These are phyloP conservation scores for Telmatherina bonti DNA, from an alignment of 2,797 vertebrate species.

Conservation along the genomic window DNA sequence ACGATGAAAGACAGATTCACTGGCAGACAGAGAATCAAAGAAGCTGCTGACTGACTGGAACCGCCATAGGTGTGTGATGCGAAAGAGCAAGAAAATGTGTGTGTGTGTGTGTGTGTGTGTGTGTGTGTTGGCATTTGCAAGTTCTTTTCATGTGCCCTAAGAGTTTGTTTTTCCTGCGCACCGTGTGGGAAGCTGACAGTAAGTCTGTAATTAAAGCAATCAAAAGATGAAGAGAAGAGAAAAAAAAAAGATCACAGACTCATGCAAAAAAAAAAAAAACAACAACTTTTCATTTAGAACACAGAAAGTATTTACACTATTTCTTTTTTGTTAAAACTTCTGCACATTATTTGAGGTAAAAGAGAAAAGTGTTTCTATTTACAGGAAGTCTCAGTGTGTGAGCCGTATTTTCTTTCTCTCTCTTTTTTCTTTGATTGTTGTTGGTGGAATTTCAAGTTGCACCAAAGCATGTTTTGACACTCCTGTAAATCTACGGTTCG, in stretches of 20 bases:
- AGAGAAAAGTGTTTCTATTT: background rate
- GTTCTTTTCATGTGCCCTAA: constrained; percentile 77
- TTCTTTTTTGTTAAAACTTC: constrained; percentile 5
- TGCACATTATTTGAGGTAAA: constrained; percentile 8
- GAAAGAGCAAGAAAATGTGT: constrained; percentile 4
- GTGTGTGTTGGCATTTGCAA: constrained; percentile 30
- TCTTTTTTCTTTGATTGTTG: constrained; percentile 11
- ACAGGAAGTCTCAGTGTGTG: background rate
- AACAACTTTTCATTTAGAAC: constrained; percentile 24
- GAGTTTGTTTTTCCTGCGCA: constrained; percentile 77
- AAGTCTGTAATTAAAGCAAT: constrained; percentile 87
- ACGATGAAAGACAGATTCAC: constrained; percentile 81
- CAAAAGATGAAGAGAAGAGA: constrained; percentile 77
- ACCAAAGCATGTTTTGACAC: constrained; percentile 52
- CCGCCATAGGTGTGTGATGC: constrained; percentile 66
- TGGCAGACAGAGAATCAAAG: constrained; percentile 80
- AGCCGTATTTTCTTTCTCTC: background rate
- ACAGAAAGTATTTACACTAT: background rate
- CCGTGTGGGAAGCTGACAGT: constrained; percentile 75
- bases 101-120: constrained; percentile 37
- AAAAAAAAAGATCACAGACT: constrained; percentile 54
- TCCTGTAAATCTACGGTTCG: constrained; percentile 33
- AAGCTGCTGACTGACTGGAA: constrained; percentile 66
- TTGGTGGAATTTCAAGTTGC: constrained; percentile 28
- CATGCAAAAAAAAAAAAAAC: constrained; percentile 16